Evolutionary conservation across 2,888 invertebrate genomes (phyloP).

Genomic region (Sipha maydis): DNA sequence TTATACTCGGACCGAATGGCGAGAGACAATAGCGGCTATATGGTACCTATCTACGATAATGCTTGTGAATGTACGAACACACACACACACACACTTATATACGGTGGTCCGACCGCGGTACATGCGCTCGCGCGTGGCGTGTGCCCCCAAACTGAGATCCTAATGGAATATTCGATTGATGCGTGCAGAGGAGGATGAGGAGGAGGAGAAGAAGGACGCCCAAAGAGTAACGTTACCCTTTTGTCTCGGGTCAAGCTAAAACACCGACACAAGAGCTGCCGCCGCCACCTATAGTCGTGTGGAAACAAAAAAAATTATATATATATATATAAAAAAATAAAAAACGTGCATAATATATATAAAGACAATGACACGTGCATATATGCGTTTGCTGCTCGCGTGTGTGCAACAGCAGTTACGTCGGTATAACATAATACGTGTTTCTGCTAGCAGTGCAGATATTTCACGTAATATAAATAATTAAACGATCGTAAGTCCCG

Average conservation of each 20-base stretch:
- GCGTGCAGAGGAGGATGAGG: slow-evolving; percentile 1
- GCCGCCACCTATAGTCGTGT: slow-evolving; percentile 10
- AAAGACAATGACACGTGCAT: slow-evolving; percentile 47
- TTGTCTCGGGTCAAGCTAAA: slow-evolving; percentile 58
- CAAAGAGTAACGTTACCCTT: slow-evolving; percentile 53
- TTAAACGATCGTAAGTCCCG: not conserved
- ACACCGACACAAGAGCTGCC: slow-evolving; percentile 48
- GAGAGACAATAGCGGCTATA: slow-evolving; percentile 22
- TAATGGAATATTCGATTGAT: slow-evolving; percentile 60
- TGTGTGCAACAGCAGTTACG: not conserved
- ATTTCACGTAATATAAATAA: no score
- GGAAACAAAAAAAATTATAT: not conserved
- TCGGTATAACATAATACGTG: not conserved
- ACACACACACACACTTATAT: not conserved
- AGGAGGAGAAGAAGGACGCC: slow-evolving; percentile 38
- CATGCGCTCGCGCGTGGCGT: slow-evolving; percentile 8
- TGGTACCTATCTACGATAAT: not conserved
- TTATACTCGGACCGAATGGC: slow-evolving; percentile 38
- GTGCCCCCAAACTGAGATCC: slow-evolving; percentile 59
- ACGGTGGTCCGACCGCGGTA: not conserved
- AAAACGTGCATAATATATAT: not conserved
- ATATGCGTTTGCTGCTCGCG: not conserved
- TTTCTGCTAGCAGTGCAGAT: not conserved
- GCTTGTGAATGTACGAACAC: not conserved
- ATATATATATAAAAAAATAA: not conserved